Evolutionary conservation across 2,797 vertebrate genomes (phyloP), one percentile per base, ranked within the genome.

Genomic region (Esox masquinongy): DNA sequence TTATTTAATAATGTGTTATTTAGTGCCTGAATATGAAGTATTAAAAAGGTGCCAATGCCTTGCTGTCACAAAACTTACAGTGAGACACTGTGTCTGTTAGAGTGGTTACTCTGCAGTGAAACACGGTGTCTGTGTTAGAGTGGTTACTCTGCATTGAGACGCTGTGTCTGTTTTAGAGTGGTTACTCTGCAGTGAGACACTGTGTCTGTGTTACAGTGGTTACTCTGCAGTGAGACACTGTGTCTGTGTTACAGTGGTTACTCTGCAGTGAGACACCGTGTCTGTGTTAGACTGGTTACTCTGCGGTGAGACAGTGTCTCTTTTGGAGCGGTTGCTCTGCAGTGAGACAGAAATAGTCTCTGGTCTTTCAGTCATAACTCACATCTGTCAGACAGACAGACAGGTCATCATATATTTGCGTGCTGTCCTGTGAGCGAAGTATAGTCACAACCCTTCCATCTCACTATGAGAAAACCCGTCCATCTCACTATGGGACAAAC

Each of bases 131-230:
- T 70, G 69, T 50, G n/a, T 70, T 11, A 26, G 69, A 50, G 70
- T 53, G 47, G 26, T 17, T 72, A 22, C 19, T 34, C 53, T 36
- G 22, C 29, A 73, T 9, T 43, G 71, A 36, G 53, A 36, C 26
- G 17, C 24, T 64, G 43, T 50, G 69, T n/a, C 39, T 70, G 69
- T 36, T 43, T 70, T 43, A 26, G 69, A 50, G 49, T 72, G 70
- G 49, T 8, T 61, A 22, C 4, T 19, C 53, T 36, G 22, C 51
- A 73, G 29, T 59, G 71, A 53, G 22, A 14, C 11, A 5, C 22
- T 15, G 69, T 70, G 24, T 49, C 39, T 70, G 69, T 50, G n/a
- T 70, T 11, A 29, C 24, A 51, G 70, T 56, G 49, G 29, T 19
- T 73, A 24, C 19, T 36, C 56, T 39, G 15, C 31, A 73, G n/a